Evolutionary conservation across 2,888 invertebrate genomes (phyloP).

Genomic region (Eupelmus urozonus): DNA sequence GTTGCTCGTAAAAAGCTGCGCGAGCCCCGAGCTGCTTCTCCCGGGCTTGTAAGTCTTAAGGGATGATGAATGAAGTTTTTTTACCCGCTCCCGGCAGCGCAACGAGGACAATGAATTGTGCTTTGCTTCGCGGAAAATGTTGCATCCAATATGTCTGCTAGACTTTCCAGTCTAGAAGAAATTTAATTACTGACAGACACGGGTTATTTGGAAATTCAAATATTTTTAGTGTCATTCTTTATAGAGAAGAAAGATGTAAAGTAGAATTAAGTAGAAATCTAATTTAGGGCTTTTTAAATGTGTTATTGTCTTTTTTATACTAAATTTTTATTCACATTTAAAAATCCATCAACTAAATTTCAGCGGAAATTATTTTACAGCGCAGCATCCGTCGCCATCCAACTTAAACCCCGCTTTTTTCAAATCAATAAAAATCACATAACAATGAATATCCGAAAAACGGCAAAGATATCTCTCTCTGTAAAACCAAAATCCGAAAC

Average conservation of each 20-base stretch:
- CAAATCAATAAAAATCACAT: too few species aligned
- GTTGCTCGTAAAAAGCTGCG: slow-evolving; percentile 34
- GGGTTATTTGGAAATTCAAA: too few species aligned
- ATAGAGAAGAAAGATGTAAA: too few species aligned
- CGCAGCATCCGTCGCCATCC: neutral
- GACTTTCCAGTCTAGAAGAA: neutral
- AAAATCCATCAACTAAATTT: neutral
- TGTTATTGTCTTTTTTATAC: too few species aligned
- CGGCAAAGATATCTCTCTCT: neutral
- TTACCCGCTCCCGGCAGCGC: neutral
- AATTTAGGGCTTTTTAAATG: too few species aligned
- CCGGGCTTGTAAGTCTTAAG: slow-evolving; percentile 1
- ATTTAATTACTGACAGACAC: slow-evolving; percentile 1
- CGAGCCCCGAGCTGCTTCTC: neutral
- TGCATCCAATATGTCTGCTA: neutral
- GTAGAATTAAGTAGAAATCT: neutral
- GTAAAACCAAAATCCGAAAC: slow-evolving; percentile 9
- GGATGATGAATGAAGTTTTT: slow-evolving; percentile 28
- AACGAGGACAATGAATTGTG: slow-evolving; percentile 24
- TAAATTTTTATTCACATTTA: too few species aligned
- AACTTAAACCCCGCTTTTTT: too few species aligned
- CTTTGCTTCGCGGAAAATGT: slow-evolving; percentile 7
- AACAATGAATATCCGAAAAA: too few species aligned
- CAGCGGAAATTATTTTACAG: too few species aligned
- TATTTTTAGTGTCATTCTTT: too few species aligned